Percentiles rank a stretch among this genome's conserved stretches.
These are phyloP conservation scores for Ficedula albicollis DNA, from an alignment of 2,797 vertebrate genomes.

Conservation along the genomic window DNA sequence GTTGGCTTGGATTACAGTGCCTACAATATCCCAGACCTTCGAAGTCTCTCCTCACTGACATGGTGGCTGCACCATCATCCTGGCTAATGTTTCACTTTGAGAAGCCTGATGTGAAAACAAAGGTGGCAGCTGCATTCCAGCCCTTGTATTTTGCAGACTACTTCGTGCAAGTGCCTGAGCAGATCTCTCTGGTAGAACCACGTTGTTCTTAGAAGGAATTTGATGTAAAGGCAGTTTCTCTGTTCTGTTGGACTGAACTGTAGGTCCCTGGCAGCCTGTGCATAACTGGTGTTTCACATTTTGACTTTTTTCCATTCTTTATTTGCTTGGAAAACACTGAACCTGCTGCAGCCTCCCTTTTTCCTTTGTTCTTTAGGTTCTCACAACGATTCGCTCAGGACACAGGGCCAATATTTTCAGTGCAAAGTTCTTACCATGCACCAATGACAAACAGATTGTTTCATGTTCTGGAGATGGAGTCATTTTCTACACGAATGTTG, in stretches of 20 bases:
- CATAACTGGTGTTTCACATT: not conserved
- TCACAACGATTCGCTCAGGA: conserved; percentile 94
- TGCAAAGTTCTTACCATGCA: conserved; percentile 97
- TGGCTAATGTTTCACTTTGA: not conserved
- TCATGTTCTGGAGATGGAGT: conserved; percentile 98
- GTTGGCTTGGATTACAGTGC: not conserved
- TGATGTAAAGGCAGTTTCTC: not conserved
- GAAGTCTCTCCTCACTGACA: not conserved
- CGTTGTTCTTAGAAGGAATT: not conserved
- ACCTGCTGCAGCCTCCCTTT: not conserved
- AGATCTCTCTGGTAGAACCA: not conserved
- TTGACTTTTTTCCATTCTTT: not conserved
- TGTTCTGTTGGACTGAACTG: not conserved
- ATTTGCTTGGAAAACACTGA: not conserved
- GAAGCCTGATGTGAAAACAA: not conserved
- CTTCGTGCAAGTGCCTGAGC: not conserved
- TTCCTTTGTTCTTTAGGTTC: conserved; percentile 79
- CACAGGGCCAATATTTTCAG: conserved; percentile 99
- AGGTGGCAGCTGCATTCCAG: not conserved
- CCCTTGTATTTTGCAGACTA: not conserved
- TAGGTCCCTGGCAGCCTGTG: not conserved
- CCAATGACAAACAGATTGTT: conserved; percentile 94
- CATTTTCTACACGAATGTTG: conserved; percentile 95
- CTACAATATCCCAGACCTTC: not conserved
- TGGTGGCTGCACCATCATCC: not conserved